phyloP scores from a whole-genome alignment of 2,888 invertebrate genomes.

The Euphydryas editha region DNA sequence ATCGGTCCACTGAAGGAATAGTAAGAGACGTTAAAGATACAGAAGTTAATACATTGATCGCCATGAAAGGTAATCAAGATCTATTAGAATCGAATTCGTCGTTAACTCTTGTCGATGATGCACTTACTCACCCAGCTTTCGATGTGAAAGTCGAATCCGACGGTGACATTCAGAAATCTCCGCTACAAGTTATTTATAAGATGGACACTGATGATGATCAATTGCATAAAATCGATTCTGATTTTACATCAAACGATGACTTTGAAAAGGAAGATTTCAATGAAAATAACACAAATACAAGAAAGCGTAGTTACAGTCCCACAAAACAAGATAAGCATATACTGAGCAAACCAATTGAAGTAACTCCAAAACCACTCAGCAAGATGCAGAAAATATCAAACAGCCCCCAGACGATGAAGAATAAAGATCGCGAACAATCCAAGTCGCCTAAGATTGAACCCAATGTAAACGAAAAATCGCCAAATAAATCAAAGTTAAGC shows the following conservation, averaged over 20 bases:
- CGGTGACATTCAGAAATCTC: conserved; percentile 38
- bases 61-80: conserved; percentile 66
- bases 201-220: conserved; percentile 40
- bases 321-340: conserved; percentile 36
- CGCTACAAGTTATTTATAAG: conserved; percentile 52
- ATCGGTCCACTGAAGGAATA: conserved; percentile 50
- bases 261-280: conserved; percentile 10
- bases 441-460: conserved; percentile 2
- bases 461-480: no score
- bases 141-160: conserved; percentile 42
- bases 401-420: conserved; percentile 42
- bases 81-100: conserved; percentile 62
- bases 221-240: conserved; percentile 46
- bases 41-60: conserved; percentile 65
- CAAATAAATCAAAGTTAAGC: conserved; percentile 33
- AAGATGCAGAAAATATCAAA: conserved; percentile 64
- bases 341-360: conserved; percentile 41
- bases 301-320: conserved; percentile 62
- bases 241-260: conserved; percentile 46
- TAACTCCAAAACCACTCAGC: conserved; percentile 62
- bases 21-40: conserved; percentile 49
- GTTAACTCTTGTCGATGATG: conserved; percentile 68
- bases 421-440: background rate
- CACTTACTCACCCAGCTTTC: conserved; percentile 39
- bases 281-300: conserved; percentile 44